Conservation (phyloP, 37 sponge, comb jelly and placozoan genomes). For the Oopsacas minuta region DNA sequence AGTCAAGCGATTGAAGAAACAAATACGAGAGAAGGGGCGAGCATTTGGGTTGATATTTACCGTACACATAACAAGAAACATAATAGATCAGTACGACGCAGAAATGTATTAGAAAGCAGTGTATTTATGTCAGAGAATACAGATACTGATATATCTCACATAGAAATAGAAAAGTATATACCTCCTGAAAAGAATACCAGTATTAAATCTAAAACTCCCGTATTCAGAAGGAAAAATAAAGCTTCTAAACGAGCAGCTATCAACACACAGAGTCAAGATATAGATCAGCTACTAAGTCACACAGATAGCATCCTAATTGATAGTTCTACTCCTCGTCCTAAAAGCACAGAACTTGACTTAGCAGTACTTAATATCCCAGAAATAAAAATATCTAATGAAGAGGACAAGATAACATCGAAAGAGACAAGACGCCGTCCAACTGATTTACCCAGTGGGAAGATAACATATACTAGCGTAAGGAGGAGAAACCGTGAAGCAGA, state of each 20-base stretch:
- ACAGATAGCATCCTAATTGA: not conserved
- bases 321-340: not conserved
- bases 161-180: not conserved
- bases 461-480: not conserved
- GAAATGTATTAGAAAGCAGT: not conserved
- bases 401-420: not conserved
- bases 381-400: not conserved
- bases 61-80: not conserved
- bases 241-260: not conserved
- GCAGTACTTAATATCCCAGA: not conserved
- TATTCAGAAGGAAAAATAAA: not conserved
- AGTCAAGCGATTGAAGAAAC: not conserved
- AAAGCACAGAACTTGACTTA: not conserved
- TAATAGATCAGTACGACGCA: not conserved
- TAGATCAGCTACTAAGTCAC: not conserved
- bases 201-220: not conserved
- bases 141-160: not conserved
- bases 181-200: not conserved
- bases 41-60: not conserved
- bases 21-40: not conserved
- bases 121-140: slow-evolving; percentile 3
- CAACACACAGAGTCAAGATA: not conserved
- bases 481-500: not conserved
- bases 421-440: not conserved
- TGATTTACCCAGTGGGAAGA: not conserved